phyloP scores from a whole-genome alignment of 2,113 vertebrate species.

The Shinisaurus crocodilurus region DNA sequence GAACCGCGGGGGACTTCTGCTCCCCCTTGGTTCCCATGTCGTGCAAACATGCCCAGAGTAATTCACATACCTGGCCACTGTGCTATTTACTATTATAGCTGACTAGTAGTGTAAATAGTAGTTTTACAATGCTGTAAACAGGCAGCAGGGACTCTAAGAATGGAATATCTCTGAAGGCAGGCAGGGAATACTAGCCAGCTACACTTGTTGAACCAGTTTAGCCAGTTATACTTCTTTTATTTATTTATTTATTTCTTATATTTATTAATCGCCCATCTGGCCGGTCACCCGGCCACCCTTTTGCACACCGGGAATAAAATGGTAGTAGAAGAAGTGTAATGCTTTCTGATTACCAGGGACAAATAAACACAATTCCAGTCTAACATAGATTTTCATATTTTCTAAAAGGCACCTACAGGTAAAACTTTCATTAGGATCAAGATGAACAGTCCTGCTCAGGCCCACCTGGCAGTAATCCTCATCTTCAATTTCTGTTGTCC shows the following conservation, averaged over 20 bases:
- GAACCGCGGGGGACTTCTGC: too few species aligned
- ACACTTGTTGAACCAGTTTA: neutral
- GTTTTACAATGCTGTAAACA: neutral
- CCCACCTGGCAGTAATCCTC: neutral
- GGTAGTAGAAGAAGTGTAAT: rapidly evolving
- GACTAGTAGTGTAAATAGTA: neutral
- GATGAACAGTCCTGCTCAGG: neutral
- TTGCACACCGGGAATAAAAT: neutral
- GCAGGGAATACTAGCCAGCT: neutral
- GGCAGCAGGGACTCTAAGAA: neutral
- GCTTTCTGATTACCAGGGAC: neutral
- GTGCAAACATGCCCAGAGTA: too few species aligned
- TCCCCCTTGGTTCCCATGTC: too few species aligned
- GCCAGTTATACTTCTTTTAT: neutral
- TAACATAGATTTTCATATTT: neutral
- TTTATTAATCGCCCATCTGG: too few species aligned
- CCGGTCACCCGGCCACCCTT: too few species aligned
- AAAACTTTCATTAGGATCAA: neutral
- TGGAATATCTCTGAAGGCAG: neutral
- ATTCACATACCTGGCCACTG: neutral
- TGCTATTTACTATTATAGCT: neutral
- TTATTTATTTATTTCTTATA: too few species aligned
- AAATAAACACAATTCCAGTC: neutral
- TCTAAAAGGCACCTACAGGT: neutral
- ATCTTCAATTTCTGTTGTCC: neutral